These are phyloP conservation scores for Micromesistius poutassou DNA, from an alignment of 2,797 vertebrate species.

Conservation along the genomic window DNA sequence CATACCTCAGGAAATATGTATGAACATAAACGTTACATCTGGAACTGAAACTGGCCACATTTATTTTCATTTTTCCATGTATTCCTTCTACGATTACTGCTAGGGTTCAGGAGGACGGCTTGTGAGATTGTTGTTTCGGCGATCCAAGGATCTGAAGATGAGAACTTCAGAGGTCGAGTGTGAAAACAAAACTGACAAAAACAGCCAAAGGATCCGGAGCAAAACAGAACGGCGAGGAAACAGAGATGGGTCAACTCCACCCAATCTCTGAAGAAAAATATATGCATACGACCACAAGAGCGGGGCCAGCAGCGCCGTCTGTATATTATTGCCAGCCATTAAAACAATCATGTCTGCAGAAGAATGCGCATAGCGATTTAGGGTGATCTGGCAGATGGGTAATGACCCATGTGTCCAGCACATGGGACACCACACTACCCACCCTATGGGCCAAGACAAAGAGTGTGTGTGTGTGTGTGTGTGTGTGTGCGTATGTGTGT, in stretches of 20 bases:
- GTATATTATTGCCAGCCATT: conserved; percentile 58
- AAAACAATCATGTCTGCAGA: conserved; percentile 56
- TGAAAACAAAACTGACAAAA: background rate
- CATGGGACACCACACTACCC: conserved; percentile 58
- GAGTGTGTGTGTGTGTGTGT: conserved; percentile 19
- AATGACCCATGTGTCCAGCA: conserved; percentile 61
- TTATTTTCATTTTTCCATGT: background rate
- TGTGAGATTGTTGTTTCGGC: background rate
- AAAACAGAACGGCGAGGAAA: conserved; percentile 37
- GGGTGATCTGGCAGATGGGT: conserved; percentile 46
- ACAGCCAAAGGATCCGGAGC: conserved; percentile 6
- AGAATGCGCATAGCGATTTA: conserved; percentile 48
- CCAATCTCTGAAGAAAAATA: conserved; percentile 37
- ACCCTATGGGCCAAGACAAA: conserved; percentile 51
- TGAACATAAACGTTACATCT: background rate
- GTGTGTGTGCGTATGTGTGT: conserved; percentile 2
- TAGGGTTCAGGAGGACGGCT: background rate
- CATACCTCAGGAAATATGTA: background rate
- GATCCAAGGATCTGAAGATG: background rate
- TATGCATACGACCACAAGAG: conserved; percentile 24
- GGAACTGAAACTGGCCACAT: background rate
- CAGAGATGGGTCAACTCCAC: conserved; percentile 34
- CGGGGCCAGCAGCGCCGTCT: conserved; percentile 24
- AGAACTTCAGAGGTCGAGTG: background rate
- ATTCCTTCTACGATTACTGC: background rate